Percentiles rank a stretch among this genome's conserved stretches.
Conservation (phyloP, 2,797 vertebrate species). For the Halcyon chelicuti region DNA sequence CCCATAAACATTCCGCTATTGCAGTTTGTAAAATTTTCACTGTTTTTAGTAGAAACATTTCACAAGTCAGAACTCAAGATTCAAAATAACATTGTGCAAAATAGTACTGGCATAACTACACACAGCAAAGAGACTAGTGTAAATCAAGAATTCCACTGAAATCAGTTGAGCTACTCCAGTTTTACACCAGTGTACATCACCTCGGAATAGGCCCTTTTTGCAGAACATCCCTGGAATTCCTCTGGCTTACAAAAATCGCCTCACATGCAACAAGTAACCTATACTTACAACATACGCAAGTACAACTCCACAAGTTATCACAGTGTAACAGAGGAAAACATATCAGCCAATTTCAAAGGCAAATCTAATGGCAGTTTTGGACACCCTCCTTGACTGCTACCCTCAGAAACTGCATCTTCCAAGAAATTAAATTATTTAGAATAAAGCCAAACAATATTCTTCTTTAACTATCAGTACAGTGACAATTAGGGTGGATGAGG, state of each 20-base stretch:
- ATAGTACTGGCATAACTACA: constrained; percentile 68
- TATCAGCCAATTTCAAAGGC: constrained; percentile 41
- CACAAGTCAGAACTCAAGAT: constrained; percentile 53
- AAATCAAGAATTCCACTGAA: constrained; percentile 61
- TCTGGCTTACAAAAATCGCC: constrained; percentile 21
- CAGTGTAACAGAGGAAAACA: constrained; percentile 65
- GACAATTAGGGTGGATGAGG: not conserved
- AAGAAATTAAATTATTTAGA: constrained; percentile 2
- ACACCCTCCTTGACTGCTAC: not conserved
- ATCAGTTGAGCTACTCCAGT: constrained; percentile 61
- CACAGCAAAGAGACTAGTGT: constrained; percentile 51
- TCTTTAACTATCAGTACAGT: not conserved
- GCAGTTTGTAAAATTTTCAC: constrained; percentile 47
- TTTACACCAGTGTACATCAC: constrained; percentile 56
- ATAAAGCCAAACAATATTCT: not conserved
- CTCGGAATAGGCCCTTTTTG: constrained; percentile 28
- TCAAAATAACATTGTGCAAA: constrained; percentile 68
- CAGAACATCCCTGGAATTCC: constrained; percentile 39
- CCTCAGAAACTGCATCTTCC: constrained; percentile 15
- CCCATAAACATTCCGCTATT: constrained; percentile 47
- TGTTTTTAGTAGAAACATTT: constrained; percentile 58
- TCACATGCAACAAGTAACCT: constrained; percentile 59
- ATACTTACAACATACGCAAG: constrained; percentile 46
- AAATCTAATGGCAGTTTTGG: constrained; percentile 40
- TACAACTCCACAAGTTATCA: constrained; percentile 63